Percentiles rank a stretch among this genome's conserved stretches.
phyloP scores from a whole-genome alignment of 1,140 invertebrate species.

The Musca vetustissima region DNA sequence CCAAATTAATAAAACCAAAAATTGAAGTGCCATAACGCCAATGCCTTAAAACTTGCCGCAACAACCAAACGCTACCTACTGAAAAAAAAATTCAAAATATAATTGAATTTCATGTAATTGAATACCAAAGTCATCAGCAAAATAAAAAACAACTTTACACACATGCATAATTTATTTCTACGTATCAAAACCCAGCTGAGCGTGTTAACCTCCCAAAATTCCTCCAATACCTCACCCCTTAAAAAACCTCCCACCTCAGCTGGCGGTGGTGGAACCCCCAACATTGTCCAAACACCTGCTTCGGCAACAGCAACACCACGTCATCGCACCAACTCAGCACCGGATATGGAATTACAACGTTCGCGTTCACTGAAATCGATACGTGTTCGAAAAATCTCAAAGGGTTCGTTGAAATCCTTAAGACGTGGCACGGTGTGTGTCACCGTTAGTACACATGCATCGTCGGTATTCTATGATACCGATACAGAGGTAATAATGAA shows the following conservation, averaged over 20 bases:
- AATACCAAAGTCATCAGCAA: no score
- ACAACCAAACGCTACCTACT: no score
- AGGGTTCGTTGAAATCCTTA: slow-evolving; percentile 29
- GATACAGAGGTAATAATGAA: slow-evolving; percentile 8
- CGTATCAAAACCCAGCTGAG: slow-evolving; percentile 27
- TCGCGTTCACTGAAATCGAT: slow-evolving; percentile 31
- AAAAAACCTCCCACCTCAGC: neutral
- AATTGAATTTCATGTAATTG: no score
- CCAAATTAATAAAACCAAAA: no score
- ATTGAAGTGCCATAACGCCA: no score
- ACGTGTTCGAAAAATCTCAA: slow-evolving; percentile 30
- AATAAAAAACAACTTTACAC: no score
- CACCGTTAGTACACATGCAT: slow-evolving; percentile 30
- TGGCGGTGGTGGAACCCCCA: neutral
- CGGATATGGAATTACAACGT: slow-evolving; percentile 30
- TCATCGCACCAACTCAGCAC: neutral
- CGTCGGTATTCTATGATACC: slow-evolving; percentile 28
- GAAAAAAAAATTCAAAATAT: no score
- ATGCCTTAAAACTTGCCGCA: no score
- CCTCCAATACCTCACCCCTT: neutral
- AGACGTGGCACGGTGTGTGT: slow-evolving; percentile 32
- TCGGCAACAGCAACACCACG: neutral
- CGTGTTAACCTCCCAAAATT: neutral
- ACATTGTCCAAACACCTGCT: neutral
- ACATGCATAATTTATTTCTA: slow-evolving; percentile 25